These are phyloP conservation scores for Burhinus bistriatus DNA, from an alignment of 2,113 vertebrate genomes.

Conservation along the genomic window DNA sequence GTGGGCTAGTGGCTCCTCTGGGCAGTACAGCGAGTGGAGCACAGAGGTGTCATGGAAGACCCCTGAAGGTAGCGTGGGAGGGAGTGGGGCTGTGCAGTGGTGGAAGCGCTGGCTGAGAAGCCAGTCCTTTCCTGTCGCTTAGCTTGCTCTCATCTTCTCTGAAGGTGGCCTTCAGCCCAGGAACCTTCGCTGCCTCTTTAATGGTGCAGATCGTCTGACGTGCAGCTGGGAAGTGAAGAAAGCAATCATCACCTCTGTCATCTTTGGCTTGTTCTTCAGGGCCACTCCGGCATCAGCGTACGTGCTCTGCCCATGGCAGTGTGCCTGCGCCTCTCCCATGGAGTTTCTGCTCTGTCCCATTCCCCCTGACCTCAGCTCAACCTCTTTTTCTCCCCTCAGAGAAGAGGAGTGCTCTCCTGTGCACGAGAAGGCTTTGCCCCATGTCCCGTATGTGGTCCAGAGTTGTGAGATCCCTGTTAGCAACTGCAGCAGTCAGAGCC, in stretches of 20 bases:
- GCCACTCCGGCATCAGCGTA: neutral
- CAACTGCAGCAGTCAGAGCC: neutral
- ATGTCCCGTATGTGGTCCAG: neutral
- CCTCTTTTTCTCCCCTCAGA: neutral
- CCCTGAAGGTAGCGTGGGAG: slow-evolving; percentile 48
- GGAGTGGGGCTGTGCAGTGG: neutral
- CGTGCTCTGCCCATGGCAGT: neutral
- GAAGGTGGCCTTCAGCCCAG: slow-evolving; percentile 61
- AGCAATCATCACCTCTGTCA: slow-evolving; percentile 5
- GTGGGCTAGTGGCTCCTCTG: neutral
- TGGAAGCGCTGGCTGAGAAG: neutral
- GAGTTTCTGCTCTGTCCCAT: neutral
- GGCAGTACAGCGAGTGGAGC: slow-evolving; percentile 70
- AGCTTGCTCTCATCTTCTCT: neutral
- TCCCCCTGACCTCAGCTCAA: neutral
- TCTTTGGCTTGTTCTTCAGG: slow-evolving; percentile 72
- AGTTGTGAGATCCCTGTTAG: slow-evolving; percentile 57
- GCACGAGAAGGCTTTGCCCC: neutral
- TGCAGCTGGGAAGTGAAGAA: slow-evolving; percentile 7
- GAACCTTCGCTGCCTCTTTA: slow-evolving; percentile 72
- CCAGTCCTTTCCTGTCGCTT: neutral
- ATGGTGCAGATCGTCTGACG: slow-evolving; percentile 26
- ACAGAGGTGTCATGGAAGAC: slow-evolving; percentile 27
- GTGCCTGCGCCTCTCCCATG: neutral
- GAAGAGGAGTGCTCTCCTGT: slow-evolving; percentile 52